Conservation (phyloP, 2,797 vertebrate species). For the Sternotherus odoratus region DNA sequence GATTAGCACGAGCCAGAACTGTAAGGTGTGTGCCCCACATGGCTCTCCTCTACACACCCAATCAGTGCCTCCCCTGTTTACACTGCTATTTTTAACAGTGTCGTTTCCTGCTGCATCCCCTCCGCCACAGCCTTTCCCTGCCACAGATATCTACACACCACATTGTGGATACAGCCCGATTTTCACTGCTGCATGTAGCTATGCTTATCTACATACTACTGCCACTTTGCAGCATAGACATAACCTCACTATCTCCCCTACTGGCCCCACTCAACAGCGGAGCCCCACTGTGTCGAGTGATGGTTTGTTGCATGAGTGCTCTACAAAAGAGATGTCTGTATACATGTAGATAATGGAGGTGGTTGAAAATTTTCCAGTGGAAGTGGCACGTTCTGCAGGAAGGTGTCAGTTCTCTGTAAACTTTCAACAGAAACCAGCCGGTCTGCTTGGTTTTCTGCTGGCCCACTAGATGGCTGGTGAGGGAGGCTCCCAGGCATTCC, state of each 20-base stretch:
- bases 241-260: neutral
- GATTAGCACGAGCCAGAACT: neutral
- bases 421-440: neutral
- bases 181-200: neutral
- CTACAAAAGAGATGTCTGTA: neutral
- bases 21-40: neutral
- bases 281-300: neutral
- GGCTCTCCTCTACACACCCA: neutral
- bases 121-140: neutral
- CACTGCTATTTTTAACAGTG: neutral
- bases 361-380: neutral
- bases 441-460: neutral
- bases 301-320: neutral
- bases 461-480: neutral
- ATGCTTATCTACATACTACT: neutral
- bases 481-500: neutral
- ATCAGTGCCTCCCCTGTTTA: neutral
- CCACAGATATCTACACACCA: neutral
- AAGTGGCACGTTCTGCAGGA: neutral
- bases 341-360: neutral
- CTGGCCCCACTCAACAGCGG: neutral
- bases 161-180: neutral
- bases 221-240: neutral
- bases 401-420: neutral
- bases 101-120: neutral